Evolutionary conservation across 2,113 vertebrate species (phyloP).

Genomic region (Onychostoma macrolepis): DNA sequence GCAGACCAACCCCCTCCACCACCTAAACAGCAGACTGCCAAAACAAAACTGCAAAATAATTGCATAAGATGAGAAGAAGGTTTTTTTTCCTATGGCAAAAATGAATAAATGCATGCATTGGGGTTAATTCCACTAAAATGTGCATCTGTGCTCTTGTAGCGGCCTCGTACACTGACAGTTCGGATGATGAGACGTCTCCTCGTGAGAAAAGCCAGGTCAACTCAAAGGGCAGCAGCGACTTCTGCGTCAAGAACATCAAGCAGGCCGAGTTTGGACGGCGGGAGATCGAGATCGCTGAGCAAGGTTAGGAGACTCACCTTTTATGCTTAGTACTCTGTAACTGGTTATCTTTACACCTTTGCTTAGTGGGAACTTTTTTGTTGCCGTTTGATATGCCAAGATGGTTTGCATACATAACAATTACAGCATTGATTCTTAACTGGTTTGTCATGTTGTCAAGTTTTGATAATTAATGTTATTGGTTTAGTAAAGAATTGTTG

Average conservation of each 20-base stretch:
- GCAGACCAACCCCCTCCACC: neutral
- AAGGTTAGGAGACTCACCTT: conserved; percentile 78
- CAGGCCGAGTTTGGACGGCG: conserved; percentile 96
- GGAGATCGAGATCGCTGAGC: conserved; percentile 98
- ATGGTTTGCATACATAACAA: conserved; percentile 25
- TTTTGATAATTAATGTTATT: neutral
- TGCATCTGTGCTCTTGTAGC: conserved; percentile 70
- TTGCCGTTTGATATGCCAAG: conserved; percentile 29
- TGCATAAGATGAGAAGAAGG: neutral
- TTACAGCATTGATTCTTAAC: neutral
- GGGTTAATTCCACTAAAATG: neutral
- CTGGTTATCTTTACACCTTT: neutral
- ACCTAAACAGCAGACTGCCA: neutral
- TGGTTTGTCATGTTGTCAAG: conserved; percentile 18
- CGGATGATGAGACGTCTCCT: conserved; percentile 96
- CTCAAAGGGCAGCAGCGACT: conserved; percentile 94
- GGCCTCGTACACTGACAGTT: conserved; percentile 98
- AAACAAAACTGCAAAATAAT: neutral
- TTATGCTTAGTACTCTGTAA: neutral
- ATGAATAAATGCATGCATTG: neutral
- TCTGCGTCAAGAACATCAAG: conserved; percentile 99
- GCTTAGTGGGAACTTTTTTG: neutral
- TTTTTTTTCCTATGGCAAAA: neutral
- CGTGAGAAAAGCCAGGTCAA: conserved; percentile 97
- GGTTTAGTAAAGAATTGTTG: neutral